phyloP scores from a whole-genome alignment of 1,140 invertebrate genomes.

The honey bee (Apis mellifera) region Amel_HAv3.1 CM009937.2:13413501-13414000 shows the following conservation, averaged over 20 bases:
- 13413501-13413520: slow-evolving; percentile 81
- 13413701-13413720: slow-evolving; percentile 81
- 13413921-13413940: slow-evolving; percentile 84
- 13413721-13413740: slow-evolving; percentile 80
- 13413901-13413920: slow-evolving; percentile 88
- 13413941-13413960: slow-evolving; percentile 81
- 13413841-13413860: slow-evolving; percentile 79
- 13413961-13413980: slow-evolving; percentile 60
- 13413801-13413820: background rate
- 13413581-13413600: slow-evolving; percentile 74
- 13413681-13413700: slow-evolving; percentile 85
- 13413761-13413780: slow-evolving; percentile 81
- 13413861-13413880: slow-evolving; percentile 84
- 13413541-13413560: slow-evolving; percentile 72
- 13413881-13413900: slow-evolving; percentile 89
- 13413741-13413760: slow-evolving; percentile 76
- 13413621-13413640: slow-evolving; percentile 44
- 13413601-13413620: slow-evolving; percentile 60
- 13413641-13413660: slow-evolving; percentile 79
- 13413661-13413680: slow-evolving; percentile 88
- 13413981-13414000: slow-evolving; percentile 83
- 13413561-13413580: slow-evolving; percentile 65
- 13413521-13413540: slow-evolving; percentile 79
- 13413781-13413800: background rate
- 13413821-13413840: slow-evolving; percentile 53